Evolutionary conservation across 2,888 invertebrate genomes (phyloP).

Genomic region (Eulithis testata): DNA sequence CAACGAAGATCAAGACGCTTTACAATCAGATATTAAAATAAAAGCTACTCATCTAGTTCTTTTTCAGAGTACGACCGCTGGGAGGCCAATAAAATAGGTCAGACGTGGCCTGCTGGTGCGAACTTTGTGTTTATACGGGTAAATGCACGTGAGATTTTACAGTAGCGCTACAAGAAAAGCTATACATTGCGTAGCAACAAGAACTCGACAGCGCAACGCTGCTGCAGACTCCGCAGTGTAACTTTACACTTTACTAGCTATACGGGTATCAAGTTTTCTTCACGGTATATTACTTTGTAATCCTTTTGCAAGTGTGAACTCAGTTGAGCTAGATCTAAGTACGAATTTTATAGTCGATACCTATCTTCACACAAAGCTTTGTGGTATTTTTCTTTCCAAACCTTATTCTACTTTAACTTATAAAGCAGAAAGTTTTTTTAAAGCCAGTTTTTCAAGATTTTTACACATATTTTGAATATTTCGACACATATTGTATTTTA

Average conservation of each 20-base stretch:
- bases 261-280: constrained; percentile 37
- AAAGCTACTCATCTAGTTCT: constrained; percentile 6
- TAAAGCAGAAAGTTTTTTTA: no score
- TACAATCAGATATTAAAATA: not conserved
- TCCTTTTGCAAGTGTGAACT: constrained; percentile 38
- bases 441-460: no score
- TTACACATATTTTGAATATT: no score
- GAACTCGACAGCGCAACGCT: no score
- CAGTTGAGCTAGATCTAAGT: constrained; percentile 8
- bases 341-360: constrained; percentile 1
- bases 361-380: not conserved
- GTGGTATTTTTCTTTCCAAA: not conserved
- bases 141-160: constrained; percentile 29
- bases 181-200: no score
- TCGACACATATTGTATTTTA: no score
- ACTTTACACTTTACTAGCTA: constrained; percentile 20
- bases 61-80: constrained; percentile 19
- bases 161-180: no score
- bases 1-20: not conserved
- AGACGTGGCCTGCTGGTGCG: constrained; percentile 46
- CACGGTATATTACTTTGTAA: constrained; percentile 44
- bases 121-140: constrained; percentile 51
- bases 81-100: constrained; percentile 52
- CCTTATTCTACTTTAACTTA: no score
- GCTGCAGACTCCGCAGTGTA: no score